A percentile compares a stretch with the other conserved stretches of the same genome.
These are phyloP conservation scores for Andrena cerasifolii DNA, from an alignment of 1,140 invertebrate genomes.

Conservation along the genomic window DNA sequence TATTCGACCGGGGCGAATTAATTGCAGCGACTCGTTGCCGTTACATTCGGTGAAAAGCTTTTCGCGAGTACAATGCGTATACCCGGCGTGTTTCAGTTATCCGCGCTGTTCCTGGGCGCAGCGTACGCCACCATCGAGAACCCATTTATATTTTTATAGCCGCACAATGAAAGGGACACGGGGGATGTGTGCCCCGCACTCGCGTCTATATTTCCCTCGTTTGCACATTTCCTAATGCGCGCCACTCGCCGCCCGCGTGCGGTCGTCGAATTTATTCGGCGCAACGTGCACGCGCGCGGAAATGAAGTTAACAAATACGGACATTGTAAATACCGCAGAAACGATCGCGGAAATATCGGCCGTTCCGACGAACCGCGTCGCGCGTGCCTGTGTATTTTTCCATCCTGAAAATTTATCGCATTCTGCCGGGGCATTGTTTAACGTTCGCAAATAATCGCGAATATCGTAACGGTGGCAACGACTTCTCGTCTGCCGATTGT, in stretches of 20 bases:
- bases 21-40: slow-evolving; percentile 33
- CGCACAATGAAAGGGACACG: background rate
- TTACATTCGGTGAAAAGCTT: slow-evolving; percentile 38
- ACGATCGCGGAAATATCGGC: slow-evolving; percentile 35
- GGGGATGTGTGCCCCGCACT: no score
- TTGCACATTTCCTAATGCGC: slow-evolving; percentile 15
- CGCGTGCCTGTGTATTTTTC: slow-evolving; percentile 21
- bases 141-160: slow-evolving; percentile 34
- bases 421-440: slow-evolving; percentile 20
- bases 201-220: background rate
- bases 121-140: slow-evolving; percentile 13
- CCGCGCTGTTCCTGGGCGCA: slow-evolving; percentile 6
- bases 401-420: slow-evolving; percentile 35
- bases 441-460: slow-evolving; percentile 37
- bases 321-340: slow-evolving; percentile 43
- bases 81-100: slow-evolving; percentile 23
- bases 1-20: slow-evolving; percentile 27
- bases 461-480: background rate
- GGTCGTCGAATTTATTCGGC: slow-evolving; percentile 28
- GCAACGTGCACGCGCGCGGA: slow-evolving; percentile 11
- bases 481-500: background rate
- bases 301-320: slow-evolving; percentile 51
- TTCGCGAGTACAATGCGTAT: slow-evolving; percentile 31
- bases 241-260: background rate
- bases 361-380: no score